A percentile compares a stretch with the other conserved stretches of the same genome.
Evolutionary conservation across 2,113 vertebrate species (phyloP).

Genomic region (Phrynocephalus versicolor): DNA sequence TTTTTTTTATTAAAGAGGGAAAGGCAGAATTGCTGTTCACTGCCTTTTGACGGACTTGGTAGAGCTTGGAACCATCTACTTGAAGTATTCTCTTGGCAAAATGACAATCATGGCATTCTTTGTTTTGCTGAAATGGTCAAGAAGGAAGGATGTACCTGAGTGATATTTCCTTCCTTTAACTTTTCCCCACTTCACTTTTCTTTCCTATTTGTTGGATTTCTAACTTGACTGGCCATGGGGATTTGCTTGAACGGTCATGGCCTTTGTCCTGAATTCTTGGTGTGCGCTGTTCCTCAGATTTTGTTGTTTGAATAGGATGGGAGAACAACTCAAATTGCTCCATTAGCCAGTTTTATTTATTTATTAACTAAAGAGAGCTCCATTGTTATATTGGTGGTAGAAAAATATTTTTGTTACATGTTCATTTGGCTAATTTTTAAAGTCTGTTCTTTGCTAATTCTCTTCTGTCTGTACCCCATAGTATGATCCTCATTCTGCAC

Average conservation of each 20-base stretch:
- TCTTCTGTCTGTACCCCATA: not conserved
- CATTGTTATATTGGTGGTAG: not conserved
- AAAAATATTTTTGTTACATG: not conserved
- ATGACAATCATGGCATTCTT: not conserved
- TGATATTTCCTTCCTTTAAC: not conserved
- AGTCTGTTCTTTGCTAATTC: not conserved
- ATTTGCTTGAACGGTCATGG: not conserved
- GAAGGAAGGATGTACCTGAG: not conserved
- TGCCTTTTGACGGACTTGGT: not conserved
- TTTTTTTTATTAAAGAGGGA: not conserved
- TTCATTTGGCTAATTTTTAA: not conserved
- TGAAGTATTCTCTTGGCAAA: not conserved
- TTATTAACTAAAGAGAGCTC: not conserved
- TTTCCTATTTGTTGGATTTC: not conserved
- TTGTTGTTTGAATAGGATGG: not conserved
- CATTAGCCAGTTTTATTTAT: not conserved
- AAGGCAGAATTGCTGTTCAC: not conserved
- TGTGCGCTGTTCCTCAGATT: not conserved
- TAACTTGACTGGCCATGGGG: not conserved
- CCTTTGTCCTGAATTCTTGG: not conserved
- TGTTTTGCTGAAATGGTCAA: not conserved
- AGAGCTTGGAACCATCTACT: not conserved
- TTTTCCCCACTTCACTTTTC: not conserved
- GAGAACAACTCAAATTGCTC: not conserved
- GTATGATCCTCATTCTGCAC: not conserved